Conservation (phyloP, 2,113 vertebrate genomes). For the Lasiurus borealis region DNA sequence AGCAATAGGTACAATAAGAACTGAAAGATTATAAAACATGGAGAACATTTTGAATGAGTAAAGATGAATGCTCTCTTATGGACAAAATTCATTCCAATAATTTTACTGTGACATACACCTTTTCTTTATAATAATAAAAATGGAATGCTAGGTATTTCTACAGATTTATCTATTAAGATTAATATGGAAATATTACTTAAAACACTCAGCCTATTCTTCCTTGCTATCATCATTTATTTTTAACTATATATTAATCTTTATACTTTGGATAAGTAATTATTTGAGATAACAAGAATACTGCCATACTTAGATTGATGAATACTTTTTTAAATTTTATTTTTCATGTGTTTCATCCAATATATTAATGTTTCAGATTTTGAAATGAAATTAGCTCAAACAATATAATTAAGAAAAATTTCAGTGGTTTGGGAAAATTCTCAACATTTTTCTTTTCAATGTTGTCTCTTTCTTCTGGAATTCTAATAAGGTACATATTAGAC, state of each 20-base stretch:
- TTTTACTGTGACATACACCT: background rate
- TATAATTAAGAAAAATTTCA: background rate
- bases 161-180: background rate
- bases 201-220: background rate
- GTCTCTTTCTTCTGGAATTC: background rate
- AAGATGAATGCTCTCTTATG: background rate
- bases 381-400: background rate
- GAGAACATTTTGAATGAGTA: background rate
- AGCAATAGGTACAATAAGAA: background rate
- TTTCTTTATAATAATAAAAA: background rate
- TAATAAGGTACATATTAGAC: background rate
- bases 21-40: background rate
- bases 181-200: background rate
- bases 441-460: background rate
- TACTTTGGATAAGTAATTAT: background rate
- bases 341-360: background rate
- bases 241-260: background rate
- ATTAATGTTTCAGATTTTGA: background rate
- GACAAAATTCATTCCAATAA: background rate
- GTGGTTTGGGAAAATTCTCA: background rate
- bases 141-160: background rate
- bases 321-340: background rate
- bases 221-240: background rate
- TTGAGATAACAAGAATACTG: background rate
- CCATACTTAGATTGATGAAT: background rate